Base-by-base conservation (phyloP, 2,797 vertebrate species). In the Sebastes dallii region DNA sequence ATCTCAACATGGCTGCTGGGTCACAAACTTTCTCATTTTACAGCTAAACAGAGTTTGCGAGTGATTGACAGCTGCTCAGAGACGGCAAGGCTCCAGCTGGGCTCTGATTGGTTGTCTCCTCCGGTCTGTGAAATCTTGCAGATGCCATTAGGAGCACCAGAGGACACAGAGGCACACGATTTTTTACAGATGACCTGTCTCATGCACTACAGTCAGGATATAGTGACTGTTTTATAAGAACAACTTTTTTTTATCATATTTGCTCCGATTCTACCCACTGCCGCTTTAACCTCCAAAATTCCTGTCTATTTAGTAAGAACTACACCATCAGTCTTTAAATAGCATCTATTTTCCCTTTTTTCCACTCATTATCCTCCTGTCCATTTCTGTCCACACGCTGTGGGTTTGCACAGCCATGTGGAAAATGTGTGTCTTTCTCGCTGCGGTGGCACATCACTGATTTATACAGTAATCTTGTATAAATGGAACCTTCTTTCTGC, bases 391-490 rank as follows among this genome's bases (percentile, higher is more conserved):
- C 74, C 83, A 75, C 72, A 30, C 29, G 34, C 80, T 75, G 68
- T 62, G 68, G 79, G 62, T 90, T 89, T 88, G 72, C 72, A 59
- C 55, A 72, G 74, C 4, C 1, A 66, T 77, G 81, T 88, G 86
- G 86, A 92, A 92, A 90, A 84, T 66, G 42, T 69, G 72, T 27
- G 69, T 89, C 65, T 56, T 59, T 79, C 69, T 78, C 77, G 77
- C 82, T 25, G 71, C 29, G 30, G 68, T 52, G 71, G 78, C 72
- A 72, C 71, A 70, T 77, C 76, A 66, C 62, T 75, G 77, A 88
- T 81, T 84, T 83, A 81, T 62, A 65, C 64, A 32, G 67, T 3
- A 42, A 80, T 62, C 56, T 62, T 62, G 30, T 66, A 68, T 71
- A 77, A 82, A 88, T 56, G 66, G 34, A 87, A 78, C 67, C 29